Conservation (phyloP, 2,113 vertebrate genomes). For the Rhea americana region DNA sequence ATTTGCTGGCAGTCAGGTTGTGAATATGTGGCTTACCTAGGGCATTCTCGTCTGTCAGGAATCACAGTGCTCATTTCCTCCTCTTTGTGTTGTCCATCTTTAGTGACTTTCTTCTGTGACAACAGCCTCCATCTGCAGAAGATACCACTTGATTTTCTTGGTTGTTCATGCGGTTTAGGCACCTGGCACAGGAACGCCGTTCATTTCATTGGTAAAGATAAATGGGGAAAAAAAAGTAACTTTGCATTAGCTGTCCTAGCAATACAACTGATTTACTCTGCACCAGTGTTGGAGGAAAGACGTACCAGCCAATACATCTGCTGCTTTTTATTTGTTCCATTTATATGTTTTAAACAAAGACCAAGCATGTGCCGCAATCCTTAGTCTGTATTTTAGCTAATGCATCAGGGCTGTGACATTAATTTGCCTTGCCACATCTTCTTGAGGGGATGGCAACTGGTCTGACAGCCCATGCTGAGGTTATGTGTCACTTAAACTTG, state of each 20-base stretch:
- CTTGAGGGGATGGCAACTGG: neutral
- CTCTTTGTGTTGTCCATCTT: constrained; percentile 46
- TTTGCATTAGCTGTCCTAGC: constrained; percentile 7
- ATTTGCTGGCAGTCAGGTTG: neutral
- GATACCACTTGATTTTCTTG: constrained; percentile 17
- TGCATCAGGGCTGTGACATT: neutral
- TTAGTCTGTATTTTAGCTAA: neutral
- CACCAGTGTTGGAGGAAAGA: neutral
- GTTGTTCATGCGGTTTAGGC: neutral
- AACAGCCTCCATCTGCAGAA: constrained; percentile 36
- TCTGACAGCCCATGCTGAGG: neutral
- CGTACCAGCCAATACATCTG: neutral
- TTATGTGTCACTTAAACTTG: neutral
- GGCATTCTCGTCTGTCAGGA: neutral
- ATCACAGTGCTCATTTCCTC: constrained; percentile 31
- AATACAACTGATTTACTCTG: neutral
- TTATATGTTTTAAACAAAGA: neutral
- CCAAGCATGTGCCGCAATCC: neutral
- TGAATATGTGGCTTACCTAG: neutral
- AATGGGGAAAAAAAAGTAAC: neutral
- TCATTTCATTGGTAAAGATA: constrained; percentile 13
- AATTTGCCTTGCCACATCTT: neutral
- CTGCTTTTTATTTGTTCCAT: neutral
- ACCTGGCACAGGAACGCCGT: neutral
- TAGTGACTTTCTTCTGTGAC: constrained; percentile 56